These are phyloP conservation scores for Entomyzon cyanotis DNA, from an alignment of 2,113 vertebrate genomes.

Conservation along the genomic window DNA sequence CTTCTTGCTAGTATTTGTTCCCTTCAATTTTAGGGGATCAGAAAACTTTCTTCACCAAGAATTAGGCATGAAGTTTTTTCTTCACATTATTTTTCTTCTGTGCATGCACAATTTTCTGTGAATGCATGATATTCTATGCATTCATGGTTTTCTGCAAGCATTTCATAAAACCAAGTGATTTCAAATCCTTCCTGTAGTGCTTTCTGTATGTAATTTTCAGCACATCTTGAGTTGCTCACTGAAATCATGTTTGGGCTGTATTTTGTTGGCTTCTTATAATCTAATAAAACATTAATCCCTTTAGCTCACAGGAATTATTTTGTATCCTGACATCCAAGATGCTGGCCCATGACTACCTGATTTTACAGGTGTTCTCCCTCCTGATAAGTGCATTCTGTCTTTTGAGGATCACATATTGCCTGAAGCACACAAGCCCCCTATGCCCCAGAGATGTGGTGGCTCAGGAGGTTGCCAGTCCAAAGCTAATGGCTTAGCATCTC, in stretches of 20 bases:
- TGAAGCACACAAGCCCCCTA: not conserved
- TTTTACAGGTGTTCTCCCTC: not conserved
- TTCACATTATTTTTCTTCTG: not conserved
- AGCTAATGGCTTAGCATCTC: not conserved
- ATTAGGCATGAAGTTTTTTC: not conserved
- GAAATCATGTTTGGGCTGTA: not conserved
- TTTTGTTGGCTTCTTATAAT: not conserved
- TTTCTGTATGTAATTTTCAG: not conserved
- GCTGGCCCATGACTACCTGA: not conserved
- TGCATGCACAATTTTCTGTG: not conserved
- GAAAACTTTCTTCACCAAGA: not conserved
- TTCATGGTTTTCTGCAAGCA: not conserved
- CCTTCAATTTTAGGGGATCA: not conserved
- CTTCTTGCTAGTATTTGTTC: not conserved
- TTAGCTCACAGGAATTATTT: not conserved
- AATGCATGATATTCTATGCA: not conserved
- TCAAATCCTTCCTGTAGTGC: not conserved
- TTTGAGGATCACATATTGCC: not conserved
- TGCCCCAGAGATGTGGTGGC: not conserved
- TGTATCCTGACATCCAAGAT: not conserved
- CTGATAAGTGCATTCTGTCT: not conserved
- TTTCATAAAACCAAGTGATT: not conserved
- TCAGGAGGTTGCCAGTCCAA: not conserved
- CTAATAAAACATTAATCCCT: not conserved
- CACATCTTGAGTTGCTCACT: not conserved